Evolutionary conservation across 2,113 vertebrate genomes (phyloP), one percentile per base, ranked within the genome.

Genomic region (Chauna torquata): DNA sequence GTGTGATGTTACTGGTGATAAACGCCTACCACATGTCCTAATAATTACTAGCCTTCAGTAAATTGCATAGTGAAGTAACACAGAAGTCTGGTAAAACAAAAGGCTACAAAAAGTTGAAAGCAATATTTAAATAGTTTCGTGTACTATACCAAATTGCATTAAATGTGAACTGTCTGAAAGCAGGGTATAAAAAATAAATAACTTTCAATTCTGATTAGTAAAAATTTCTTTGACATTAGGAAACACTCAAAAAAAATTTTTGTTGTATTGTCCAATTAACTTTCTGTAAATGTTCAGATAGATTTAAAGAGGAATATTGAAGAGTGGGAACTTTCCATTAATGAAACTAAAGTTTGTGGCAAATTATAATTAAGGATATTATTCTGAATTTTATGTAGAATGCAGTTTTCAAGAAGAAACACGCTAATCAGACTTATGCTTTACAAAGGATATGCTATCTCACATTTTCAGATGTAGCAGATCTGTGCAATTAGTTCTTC

Each of bases 31-130:
- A 96, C 95, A 97, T 97, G 97, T 97, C 97, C 96, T 97, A 97
- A 90, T 98, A 98, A 98, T 98, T 98, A 98, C 98, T 98, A 98
- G 97, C 93, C 97, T 98, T 98, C 98, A 96, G 93, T 97, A 98
- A 97, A 98, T 96, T 97, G 86, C 75, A 82, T 42, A 98, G 97
- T 87, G 96, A 97, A 96, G 91, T 94, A 97, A 97, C 95, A 96
- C 2, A 75, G 40, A 96, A 97, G 94, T 97, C 96, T 97, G 84
- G 82, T 97, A 92, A 97, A 97, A 96, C 86, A 96, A 97, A 98
- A 96, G 96, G 58, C 82, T 97, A 90, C 82, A 94, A 97, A 97
- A 97, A 97, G 91, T 96, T 96, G 75, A 96, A 98, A 96, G 94
- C 70, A 97, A 87, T 96, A 94, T 94, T 98, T 96, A 96, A 97